Evolutionary conservation across 2,888 invertebrate genomes (phyloP).

Genomic region (Xanthostigma xanthostigma): DNA sequence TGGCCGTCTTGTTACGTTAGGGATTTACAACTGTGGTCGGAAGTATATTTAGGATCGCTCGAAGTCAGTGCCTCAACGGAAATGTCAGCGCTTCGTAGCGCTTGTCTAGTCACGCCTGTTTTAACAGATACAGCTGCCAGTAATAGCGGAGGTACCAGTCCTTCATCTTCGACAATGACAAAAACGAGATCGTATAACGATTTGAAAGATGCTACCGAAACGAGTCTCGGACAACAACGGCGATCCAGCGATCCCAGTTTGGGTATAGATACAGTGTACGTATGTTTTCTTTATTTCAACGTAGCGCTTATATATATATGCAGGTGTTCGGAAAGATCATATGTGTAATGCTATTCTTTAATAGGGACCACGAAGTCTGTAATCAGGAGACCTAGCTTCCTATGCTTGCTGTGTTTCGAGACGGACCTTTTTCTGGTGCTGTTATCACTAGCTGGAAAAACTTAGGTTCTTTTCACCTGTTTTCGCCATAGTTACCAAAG

Average conservation of each 20-base stretch:
- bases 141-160: constrained; percentile 17
- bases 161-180: constrained; percentile 36
- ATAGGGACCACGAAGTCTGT: no score
- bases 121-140: background rate
- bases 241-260: constrained; percentile 78
- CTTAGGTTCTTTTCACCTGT: no score
- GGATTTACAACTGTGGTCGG: constrained; percentile 70
- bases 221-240: constrained; percentile 37
- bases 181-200: constrained; percentile 82
- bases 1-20: constrained; percentile 78
- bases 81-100: background rate
- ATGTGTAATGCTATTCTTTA: no score
- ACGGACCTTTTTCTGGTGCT: no score
- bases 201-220: constrained; percentile 50
- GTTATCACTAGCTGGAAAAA: no score
- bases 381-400: no score
- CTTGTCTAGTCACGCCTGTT: background rate
- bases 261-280: constrained; percentile 54
- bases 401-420: no score
- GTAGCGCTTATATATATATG: no score
- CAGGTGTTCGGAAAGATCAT: no score
- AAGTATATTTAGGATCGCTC: constrained; percentile 57
- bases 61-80: constrained; percentile 15
- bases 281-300: constrained; percentile 8
- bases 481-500: no score